Evolutionary conservation across 2,888 invertebrate genomes (phyloP).

Genomic region (Diplazon laetatorius): DNA sequence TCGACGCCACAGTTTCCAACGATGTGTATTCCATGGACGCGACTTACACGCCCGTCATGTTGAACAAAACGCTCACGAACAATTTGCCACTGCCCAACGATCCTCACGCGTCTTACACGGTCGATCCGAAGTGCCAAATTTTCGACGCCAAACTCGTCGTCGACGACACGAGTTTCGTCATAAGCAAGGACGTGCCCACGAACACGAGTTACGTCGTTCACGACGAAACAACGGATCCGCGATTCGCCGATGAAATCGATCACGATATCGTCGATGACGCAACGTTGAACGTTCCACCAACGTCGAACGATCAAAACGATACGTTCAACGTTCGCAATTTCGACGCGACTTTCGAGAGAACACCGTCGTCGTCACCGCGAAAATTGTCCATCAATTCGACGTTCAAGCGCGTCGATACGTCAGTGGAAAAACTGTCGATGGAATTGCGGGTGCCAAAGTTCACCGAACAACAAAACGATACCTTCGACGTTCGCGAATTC

Average conservation of each 20-base stretch:
- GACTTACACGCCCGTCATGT: slow-evolving; percentile 38
- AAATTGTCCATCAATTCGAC: background rate
- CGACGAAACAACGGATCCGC: background rate
- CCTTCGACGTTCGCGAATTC: background rate
- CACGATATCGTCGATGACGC: slow-evolving; percentile 1
- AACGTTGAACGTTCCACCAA: slow-evolving; percentile 3
- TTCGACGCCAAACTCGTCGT: background rate
- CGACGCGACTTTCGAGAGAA: slow-evolving; percentile 46
- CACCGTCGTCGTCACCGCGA: background rate
- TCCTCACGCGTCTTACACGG: slow-evolving; percentile 61
- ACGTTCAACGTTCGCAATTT: slow-evolving; percentile 38
- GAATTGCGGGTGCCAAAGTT: slow-evolving; percentile 69
- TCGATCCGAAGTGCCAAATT: slow-evolving; percentile 16
- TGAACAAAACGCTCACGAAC: slow-evolving; percentile 31
- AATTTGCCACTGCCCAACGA: slow-evolving; percentile 36
- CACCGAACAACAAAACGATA: slow-evolving; percentile 36
- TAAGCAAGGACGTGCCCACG: slow-evolving; percentile 3
- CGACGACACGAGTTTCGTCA: slow-evolving; percentile 44
- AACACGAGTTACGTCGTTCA: slow-evolving; percentile 19
- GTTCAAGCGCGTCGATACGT: background rate
- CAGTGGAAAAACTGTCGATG: slow-evolving; percentile 12
- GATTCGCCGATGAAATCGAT: slow-evolving; percentile 27
- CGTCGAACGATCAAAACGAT: slow-evolving; percentile 30
- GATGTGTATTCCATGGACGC: slow-evolving; percentile 34
- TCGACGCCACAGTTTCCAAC: slow-evolving; percentile 17